Evolutionary conservation across 2,797 vertebrate species (phyloP), one percentile per base, ranked within the genome.

Genomic region (Aphelocoma californica): DNA sequence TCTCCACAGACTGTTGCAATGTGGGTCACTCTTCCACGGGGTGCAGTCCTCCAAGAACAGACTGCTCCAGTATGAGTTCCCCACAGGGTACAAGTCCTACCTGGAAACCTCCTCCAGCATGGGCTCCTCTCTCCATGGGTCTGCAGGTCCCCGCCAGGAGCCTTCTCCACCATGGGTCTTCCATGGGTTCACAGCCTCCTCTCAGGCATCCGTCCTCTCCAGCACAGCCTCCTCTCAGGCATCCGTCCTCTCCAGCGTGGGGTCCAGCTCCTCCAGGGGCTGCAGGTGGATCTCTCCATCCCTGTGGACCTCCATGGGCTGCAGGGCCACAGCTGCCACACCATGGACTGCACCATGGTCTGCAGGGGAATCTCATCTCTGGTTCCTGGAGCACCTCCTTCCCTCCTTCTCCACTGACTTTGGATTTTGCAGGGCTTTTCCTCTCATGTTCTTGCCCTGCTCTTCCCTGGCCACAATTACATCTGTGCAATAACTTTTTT

Each of bases 281-380:
- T 67, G n/a, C 40, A 53, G 47, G 9, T 29, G 16, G 29, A n/a
- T 51, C 45, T 38, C 32, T 67, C 1, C 45, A n/a, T 38, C n/a
- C 7, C 16, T 16, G 2, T 36, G n/a, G 62, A n/a, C 38, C 8
- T 7, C 25, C 34, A 18, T 15, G 25, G 2, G 12, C 64, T 61
- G 28, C 62, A 53, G 38, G 32, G 18, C 7, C 17, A n/a, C 31
- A n/a, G 42, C 62, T 45, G 16, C 16, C 16, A n/a, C 62, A 25
- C 42, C 31, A n/a, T 25, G 31, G 31, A 2, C 42, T 65, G 23
- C 31, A 45, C 16, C 42, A 45, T 0, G 2, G 23, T 0, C 21
- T 65, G 42, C 42, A n/a, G 31, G 42, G 23, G 42, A 45, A 66
- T 47, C 24, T 66, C 12, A 1, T 4, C 44, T 47, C 24, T 9